These are phyloP conservation scores for Mystacides longicornis DNA, from an alignment of 2,888 invertebrate species.

Conservation along the genomic window DNA sequence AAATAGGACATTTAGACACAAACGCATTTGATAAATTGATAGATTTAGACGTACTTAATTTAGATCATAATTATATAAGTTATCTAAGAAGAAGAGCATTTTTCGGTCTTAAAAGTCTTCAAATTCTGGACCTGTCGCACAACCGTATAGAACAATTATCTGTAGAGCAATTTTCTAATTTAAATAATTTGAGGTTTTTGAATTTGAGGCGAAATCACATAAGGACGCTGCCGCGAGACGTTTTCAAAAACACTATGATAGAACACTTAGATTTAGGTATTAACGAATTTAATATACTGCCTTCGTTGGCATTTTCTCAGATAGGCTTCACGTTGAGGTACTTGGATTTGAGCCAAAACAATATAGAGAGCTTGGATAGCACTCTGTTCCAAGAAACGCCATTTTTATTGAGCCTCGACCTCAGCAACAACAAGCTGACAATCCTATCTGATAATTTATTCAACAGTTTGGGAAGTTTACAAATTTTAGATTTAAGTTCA, in stretches of 20 bases:
- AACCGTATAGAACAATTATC: slow-evolving; percentile 71
- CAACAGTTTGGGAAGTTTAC: slow-evolving; percentile 68
- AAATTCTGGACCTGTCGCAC: slow-evolving; percentile 70
- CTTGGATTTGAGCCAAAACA: slow-evolving; percentile 71
- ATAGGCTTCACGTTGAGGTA: slow-evolving; percentile 72
- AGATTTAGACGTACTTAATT: slow-evolving; percentile 63
- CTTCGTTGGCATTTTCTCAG: slow-evolving; percentile 68
- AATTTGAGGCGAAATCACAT: slow-evolving; percentile 67
- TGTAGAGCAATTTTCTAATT: slow-evolving; percentile 71
- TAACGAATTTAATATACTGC: slow-evolving; percentile 74
- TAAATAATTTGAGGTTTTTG: slow-evolving; percentile 65
- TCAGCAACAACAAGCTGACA: slow-evolving; percentile 73
- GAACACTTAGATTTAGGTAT: slow-evolving; percentile 74
- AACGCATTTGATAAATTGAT: slow-evolving; percentile 67
- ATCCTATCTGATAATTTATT: slow-evolving; percentile 86
- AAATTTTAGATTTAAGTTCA: slow-evolving; percentile 71
- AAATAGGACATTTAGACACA: slow-evolving; percentile 59
- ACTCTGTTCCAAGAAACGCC: slow-evolving; percentile 80
- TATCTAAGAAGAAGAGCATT: slow-evolving; percentile 69
- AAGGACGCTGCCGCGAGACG: slow-evolving; percentile 66
- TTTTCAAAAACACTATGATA: slow-evolving; percentile 70
- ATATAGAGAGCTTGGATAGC: slow-evolving; percentile 78
- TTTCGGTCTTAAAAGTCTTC: slow-evolving; percentile 63
- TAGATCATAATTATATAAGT: slow-evolving; percentile 68
- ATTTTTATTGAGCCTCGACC: slow-evolving; percentile 66